Percentiles rank a stretch among this genome's conserved stretches.
Conservation (phyloP, 2,113 vertebrate genomes). For the Hydropotes inermis region DNA sequence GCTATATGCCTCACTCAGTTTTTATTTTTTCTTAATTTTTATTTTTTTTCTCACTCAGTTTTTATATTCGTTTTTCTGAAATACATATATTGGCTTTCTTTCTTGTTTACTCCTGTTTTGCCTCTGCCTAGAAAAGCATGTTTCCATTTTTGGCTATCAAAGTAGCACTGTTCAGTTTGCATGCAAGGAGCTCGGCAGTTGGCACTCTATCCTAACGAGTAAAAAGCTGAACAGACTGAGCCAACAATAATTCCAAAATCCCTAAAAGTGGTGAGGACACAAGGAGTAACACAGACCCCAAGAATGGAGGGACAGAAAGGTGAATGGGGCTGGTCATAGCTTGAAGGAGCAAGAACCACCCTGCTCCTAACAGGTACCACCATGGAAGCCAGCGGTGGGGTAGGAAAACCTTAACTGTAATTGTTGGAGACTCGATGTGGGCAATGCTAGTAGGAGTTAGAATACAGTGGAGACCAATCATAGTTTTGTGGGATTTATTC, state of each 20-base stretch:
- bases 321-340: background rate
- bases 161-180: background rate
- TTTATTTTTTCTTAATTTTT: background rate
- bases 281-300: background rate
- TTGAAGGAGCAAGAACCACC: background rate
- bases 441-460: background rate
- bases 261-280: background rate
- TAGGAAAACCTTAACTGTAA: background rate
- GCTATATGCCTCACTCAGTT: background rate
- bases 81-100: background rate
- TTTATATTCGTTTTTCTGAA: background rate
- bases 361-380: background rate
- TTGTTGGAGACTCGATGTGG: background rate
- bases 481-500: background rate
- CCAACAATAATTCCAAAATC: background rate
- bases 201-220: background rate
- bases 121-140: background rate
- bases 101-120: background rate
- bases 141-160: background rate
- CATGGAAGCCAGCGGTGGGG: background rate
- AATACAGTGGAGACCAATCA: background rate
- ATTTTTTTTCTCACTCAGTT: background rate
- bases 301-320: background rate
- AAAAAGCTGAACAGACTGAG: background rate
- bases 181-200: background rate